Conservation (phyloP, 2,797 vertebrate species). For the Glyptemys insculpta region DNA sequence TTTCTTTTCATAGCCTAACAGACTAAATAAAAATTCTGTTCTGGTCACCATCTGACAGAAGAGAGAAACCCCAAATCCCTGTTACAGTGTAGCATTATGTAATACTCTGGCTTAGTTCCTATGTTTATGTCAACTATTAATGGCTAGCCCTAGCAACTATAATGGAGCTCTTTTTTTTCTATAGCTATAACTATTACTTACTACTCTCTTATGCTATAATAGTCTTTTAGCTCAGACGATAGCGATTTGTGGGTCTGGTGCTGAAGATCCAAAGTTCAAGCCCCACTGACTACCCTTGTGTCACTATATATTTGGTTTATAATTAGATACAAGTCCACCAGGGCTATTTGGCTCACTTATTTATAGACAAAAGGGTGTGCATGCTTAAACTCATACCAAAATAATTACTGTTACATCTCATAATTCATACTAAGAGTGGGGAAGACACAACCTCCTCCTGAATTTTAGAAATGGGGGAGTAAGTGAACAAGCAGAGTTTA, state of each 20-base stretch:
- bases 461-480: not conserved
- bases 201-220: not conserved
- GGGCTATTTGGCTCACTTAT: not conserved
- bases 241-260: not conserved
- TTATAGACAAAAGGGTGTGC: not conserved
- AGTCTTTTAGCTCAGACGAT: not conserved
- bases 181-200: not conserved
- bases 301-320: not conserved
- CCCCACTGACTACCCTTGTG: not conserved
- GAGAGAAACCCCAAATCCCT: not conserved
- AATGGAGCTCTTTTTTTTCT: not conserved
- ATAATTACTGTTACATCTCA: not conserved
- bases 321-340: not conserved
- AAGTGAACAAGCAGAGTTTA: not conserved
- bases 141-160: not conserved
- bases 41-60: not conserved
- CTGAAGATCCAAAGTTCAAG: not conserved
- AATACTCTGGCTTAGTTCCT: not conserved
- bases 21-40: not conserved
- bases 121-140: not conserved
- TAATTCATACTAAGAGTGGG: not conserved
- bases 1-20: not conserved
- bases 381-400: not conserved
- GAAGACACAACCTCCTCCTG: not conserved
- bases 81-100: not conserved